These are phyloP conservation scores for Octodon degus DNA, from an alignment of 2,113 vertebrate genomes.

Conservation along the genomic window DNA sequence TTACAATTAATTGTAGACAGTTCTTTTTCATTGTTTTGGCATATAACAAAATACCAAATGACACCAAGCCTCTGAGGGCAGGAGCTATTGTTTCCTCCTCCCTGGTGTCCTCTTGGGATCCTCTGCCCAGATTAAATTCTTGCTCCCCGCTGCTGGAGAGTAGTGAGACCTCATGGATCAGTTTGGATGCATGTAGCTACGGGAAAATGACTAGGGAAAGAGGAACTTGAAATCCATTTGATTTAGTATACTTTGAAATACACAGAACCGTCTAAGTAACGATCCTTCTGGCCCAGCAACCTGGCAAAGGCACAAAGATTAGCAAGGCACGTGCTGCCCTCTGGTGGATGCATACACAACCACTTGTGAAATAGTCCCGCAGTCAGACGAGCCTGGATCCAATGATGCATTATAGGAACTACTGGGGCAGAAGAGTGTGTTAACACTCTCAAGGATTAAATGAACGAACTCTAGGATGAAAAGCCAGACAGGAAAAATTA, in stretches of 20 bases:
- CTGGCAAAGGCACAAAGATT: not conserved
- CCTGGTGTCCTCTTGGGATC: not conserved
- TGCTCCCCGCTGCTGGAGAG: not conserved
- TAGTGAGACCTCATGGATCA: not conserved
- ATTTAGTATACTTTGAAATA: not conserved
- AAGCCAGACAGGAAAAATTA: not conserved
- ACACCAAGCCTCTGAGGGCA: not conserved
- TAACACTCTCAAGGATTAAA: not conserved
- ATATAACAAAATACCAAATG: not conserved
- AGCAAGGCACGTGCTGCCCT: not conserved
- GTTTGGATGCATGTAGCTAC: not conserved
- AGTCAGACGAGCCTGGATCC: not conserved
- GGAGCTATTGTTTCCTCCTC: not conserved
- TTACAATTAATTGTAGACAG: not conserved
- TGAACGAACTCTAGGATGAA: not conserved
- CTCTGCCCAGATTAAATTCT: not conserved
- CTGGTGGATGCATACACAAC: not conserved
- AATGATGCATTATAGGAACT: not conserved
- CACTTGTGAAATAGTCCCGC: not conserved
- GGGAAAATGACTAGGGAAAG: not conserved
- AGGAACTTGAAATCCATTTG: not conserved
- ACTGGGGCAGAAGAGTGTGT: not conserved
- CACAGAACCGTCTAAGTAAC: not conserved
- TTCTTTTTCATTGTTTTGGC: not conserved
- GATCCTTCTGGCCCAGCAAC: not conserved